A percentile compares a stretch with the other conserved stretches of the same genome.
These are phyloP conservation scores for Phyllostomus hastatus DNA, from an alignment of 2,113 vertebrate genomes.

Conservation along the genomic window DNA sequence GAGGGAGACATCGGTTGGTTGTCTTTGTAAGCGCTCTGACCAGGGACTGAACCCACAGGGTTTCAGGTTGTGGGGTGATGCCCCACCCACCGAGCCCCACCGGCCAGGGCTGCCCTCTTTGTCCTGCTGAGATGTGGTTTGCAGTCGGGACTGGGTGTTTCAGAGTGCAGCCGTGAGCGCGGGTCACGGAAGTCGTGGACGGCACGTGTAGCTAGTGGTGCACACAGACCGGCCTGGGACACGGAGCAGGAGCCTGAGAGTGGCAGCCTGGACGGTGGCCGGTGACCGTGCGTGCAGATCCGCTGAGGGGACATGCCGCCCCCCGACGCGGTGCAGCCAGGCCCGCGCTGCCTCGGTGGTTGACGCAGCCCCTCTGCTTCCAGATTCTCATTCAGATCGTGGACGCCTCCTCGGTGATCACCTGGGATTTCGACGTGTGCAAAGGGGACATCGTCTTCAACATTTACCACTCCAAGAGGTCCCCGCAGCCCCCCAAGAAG, in stretches of 20 bases:
- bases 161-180: rapidly evolving
- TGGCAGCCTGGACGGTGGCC: rapidly evolving
- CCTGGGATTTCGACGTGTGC: slow-evolving; percentile 97
- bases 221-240: rapidly evolving
- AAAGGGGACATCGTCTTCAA: slow-evolving; percentile 96
- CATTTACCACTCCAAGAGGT: slow-evolving; percentile 93
- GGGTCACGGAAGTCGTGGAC: rapidly evolving
- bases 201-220: rapidly evolving
- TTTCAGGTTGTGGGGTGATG: too few relatives aligned
- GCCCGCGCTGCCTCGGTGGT: not conserved
- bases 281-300: rapidly evolving
- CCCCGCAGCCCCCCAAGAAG: slow-evolving; percentile 89
- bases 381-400: slow-evolving; percentile 94
- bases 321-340: rapidly evolving
- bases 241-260: rapidly evolving
- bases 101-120: too few relatives aligned
- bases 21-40: too few relatives aligned
- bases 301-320: rapidly evolving
- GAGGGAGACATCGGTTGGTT: too few relatives aligned
- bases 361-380: not conserved
- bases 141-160: not conserved
- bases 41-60: too few relatives aligned
- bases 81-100: too few relatives aligned
- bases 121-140: not conserved
- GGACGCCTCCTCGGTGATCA: slow-evolving; percentile 95